Evolutionary conservation across 2,888 invertebrate species (phyloP), one percentile per base, ranked within the genome.

Genomic region (Coenonympha glycerion): DNA sequence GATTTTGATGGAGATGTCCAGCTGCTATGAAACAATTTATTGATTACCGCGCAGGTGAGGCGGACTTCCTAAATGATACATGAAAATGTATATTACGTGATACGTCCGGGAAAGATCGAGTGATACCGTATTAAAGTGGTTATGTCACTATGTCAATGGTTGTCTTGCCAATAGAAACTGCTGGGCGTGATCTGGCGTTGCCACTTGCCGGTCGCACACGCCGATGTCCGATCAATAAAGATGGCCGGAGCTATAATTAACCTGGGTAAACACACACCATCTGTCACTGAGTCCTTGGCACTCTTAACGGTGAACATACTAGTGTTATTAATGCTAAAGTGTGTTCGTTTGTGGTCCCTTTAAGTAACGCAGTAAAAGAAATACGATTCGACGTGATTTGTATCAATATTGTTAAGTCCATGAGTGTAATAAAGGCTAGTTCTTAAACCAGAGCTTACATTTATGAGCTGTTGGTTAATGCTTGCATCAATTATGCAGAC

Each of bases 1-100:
- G 76, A 74, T 76, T 77, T 79, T 79, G 79, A 83, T 78, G 63
- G 68, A 73, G 64, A 65, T 65, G 65, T 68, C 73, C 83, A 83
- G 78, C 70, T 81, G 83, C 49, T 65, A 41, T 50, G 58, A 65
- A 62, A 66, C 66, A 63, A 79, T 78, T 81, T 82, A 79, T 81
- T 82, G 80, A 81, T 58, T 53, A 56, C 24, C 13, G 15, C 69
- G 57, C 78, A 80, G 77, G 76, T 76, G 76, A 66, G 58, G 51
- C 49, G 49, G 46, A 16, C 46, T 37, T 59, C 59, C 51, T 68
- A 61, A 66, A 69, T 64, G 66, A 57, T 52, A 63, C 62, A 63
- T 63, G 58, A 61, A 56, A 59, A 62, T 60, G 59, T 49, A 52
- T 50, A 37, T 44, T 47, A n/a, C n/a, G n/a, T n/a, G n/a, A n/a